These are phyloP conservation scores for Lepidothrix coronata DNA, from an alignment of 2,113 vertebrate species.

Conservation along the genomic window DNA sequence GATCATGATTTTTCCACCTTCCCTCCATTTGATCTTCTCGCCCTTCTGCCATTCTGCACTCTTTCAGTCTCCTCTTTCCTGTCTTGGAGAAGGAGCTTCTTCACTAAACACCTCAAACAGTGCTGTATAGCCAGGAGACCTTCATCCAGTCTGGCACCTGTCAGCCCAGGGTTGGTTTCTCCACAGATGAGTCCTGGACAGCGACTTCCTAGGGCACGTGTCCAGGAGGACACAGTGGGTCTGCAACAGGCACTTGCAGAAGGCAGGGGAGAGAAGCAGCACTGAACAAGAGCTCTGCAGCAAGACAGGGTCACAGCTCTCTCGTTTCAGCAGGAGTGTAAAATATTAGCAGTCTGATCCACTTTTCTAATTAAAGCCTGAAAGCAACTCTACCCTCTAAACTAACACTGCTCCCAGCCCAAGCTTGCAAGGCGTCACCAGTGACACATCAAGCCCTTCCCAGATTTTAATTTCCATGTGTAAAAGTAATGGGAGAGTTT, in stretches of 20 bases:
- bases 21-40: neutral
- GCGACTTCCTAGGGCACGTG: rapidly evolving
- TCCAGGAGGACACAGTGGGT: neutral
- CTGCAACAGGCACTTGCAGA: neutral
- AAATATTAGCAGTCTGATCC: neutral
- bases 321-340: rapidly evolving
- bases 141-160: neutral
- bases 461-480: neutral
- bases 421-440: neutral
- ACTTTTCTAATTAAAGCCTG: neutral
- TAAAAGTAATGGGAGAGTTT: neutral
- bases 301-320: neutral
- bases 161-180: neutral
- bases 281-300: neutral
- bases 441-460: no score
- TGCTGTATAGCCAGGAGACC: rapidly evolving
- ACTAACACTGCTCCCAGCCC: neutral
- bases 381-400: neutral
- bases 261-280: neutral
- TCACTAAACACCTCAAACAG: neutral
- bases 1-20: neutral
- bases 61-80: neutral
- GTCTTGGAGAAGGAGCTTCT: neutral
- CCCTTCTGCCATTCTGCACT: neutral
- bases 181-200: neutral